Evolutionary conservation across 2,888 invertebrate genomes (phyloP).

Genomic region (Acrobasis repandana): DNA sequence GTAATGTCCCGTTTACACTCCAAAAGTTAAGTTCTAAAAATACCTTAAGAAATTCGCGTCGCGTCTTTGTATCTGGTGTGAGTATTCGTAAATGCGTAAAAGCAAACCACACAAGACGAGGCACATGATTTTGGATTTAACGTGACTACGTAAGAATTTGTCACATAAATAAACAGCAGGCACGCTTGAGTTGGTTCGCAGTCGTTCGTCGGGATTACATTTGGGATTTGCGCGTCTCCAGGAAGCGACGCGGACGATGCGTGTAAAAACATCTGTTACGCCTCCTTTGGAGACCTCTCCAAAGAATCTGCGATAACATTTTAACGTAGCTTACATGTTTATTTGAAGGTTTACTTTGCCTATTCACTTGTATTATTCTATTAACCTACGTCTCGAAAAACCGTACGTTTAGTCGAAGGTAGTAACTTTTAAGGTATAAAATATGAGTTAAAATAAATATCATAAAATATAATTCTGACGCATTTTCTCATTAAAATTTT

Average conservation of each 20-base stretch:
- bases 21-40: conserved; percentile 16
- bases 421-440: not conserved
- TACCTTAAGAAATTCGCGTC: not conserved
- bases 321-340: conserved; percentile 38
- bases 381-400: conserved; percentile 7
- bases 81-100: conserved; percentile 36
- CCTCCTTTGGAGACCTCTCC: conserved; percentile 62
- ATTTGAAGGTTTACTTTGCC: conserved; percentile 36
- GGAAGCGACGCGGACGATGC: conserved; percentile 55
- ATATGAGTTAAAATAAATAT: no score
- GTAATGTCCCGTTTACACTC: conserved; percentile 9
- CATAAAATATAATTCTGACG: no score
- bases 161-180: conserved; percentile 79
- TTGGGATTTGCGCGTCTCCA: conserved; percentile 68
- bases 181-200: conserved; percentile 70
- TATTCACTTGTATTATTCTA: conserved; percentile 23
- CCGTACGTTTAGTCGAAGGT: not conserved
- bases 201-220: conserved; percentile 75
- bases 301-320: conserved; percentile 57
- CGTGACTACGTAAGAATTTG: conserved; percentile 74
- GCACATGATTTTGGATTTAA: conserved; percentile 68
- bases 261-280: conserved; percentile 79
- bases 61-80: not conserved
- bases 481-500: no score
- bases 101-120: conserved; percentile 52